Evolutionary conservation across 2,113 vertebrate genomes (phyloP), one percentile per base, ranked within the genome.

Genomic region (Pimephales promelas): DNA sequence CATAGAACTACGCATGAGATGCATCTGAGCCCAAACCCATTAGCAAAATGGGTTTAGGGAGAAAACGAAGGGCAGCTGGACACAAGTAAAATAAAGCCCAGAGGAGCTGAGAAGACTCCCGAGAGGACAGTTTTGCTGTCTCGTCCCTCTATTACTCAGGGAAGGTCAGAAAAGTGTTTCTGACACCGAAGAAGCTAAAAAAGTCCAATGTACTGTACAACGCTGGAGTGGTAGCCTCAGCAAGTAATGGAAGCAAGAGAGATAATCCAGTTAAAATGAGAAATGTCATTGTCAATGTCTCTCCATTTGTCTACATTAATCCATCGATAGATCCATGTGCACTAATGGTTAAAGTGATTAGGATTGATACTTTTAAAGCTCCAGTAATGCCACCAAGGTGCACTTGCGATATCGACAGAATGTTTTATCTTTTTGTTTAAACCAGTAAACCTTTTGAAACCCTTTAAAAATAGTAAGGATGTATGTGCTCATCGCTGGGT

Each of bases 261-360:
- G 91, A 91, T 94, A 92, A 93, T 93, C 90, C 91, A 91, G 89
- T 93, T 94, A 92, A 89, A 93, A 89, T 92, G 90, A 90, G 89
- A 83, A 86, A 89, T 87, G 82, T 47, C 76, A 86, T 84, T 85
- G 86, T 85, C 85, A 87, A 85, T 86, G 88, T n/a, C 49, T 84
- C 54, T 77, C 74, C 66, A 82, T 87, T 89, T 84, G 73, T 89
- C 84, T 87, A 49, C 68, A 86, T 87, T 87, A 89, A 89, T 88
- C 86, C 88, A 68, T 83, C 59, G 34, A 64, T 84, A 82, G 81
- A 87, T 88, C 84, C 78, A 81, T 87, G 83, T 47, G 43, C 86
- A 73, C 79, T 86, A 85, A 89, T 88, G 86, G 86, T 85, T 86
- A 82, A 89, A 84, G 47, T 81, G 84, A 90, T 89, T 87, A 87